Evolutionary conservation across 2,888 invertebrate species (phyloP).

Genomic region (Drosophila vallismaia): DNA sequence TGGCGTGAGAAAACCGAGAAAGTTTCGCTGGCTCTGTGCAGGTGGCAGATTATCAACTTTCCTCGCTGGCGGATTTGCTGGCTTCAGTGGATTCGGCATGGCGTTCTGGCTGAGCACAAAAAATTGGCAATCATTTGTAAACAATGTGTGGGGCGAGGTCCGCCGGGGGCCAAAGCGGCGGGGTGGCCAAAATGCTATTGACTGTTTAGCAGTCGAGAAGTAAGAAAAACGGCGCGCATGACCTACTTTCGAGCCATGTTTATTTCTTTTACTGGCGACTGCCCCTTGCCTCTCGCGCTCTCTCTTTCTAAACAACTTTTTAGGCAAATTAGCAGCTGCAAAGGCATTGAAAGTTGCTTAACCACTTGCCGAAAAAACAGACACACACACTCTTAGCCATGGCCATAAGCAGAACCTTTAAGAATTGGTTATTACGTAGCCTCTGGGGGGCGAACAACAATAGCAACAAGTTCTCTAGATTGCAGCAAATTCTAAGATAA

Average conservation of each 20-base stretch:
- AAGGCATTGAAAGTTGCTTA: constrained; percentile 74
- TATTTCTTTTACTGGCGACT: constrained; percentile 48
- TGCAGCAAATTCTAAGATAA: constrained; percentile 44
- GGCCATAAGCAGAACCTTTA: constrained; percentile 32
- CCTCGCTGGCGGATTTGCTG: constrained; percentile 36
- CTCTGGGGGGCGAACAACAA: constrained; percentile 25
- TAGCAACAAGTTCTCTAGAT: constrained; percentile 45
- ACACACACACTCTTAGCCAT: constrained; percentile 11
- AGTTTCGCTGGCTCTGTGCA: constrained; percentile 63
- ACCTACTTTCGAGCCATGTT: constrained; percentile 72
- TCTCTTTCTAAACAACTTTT: constrained; percentile 71
- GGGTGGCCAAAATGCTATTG: constrained; percentile 51
- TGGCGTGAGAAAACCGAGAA: constrained; percentile 62
- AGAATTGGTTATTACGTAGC: constrained; percentile 46
- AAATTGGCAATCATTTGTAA: constrained; percentile 78
- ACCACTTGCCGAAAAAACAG: constrained; percentile 66
- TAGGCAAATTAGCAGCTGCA: constrained; percentile 75
- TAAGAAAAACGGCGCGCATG: constrained; percentile 74
- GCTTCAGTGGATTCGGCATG: background rate
- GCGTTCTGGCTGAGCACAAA: constrained; percentile 15
- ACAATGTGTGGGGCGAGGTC: constrained; percentile 65
- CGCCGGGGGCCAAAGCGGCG: constrained; percentile 23
- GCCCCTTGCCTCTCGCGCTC: constrained; percentile 27
- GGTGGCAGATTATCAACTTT: constrained; percentile 59
- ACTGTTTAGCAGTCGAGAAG: constrained; percentile 60